Conservation (phyloP, 1,140 invertebrate species). For the Leptonema lineaticorne region DNA sequence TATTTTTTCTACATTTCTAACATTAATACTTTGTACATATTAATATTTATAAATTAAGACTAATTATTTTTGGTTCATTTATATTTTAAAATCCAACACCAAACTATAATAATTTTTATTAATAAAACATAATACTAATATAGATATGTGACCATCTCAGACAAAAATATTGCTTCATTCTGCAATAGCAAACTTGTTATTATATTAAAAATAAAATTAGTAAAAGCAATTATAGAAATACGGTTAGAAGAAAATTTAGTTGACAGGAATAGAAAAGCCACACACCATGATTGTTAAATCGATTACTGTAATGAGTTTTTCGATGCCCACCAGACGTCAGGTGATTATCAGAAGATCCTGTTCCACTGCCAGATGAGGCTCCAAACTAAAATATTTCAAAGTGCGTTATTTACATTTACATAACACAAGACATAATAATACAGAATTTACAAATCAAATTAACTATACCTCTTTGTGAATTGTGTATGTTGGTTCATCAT, state of each 20-base stretch:
- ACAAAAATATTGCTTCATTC: too few species aligned
- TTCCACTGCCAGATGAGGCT: constrained; percentile 27
- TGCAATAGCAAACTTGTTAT: too few species aligned
- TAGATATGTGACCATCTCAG: too few species aligned
- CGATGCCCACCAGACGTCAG: constrained; percentile 61
- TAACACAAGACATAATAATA: background rate
- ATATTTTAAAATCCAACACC: background rate
- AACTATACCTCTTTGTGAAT: constrained; percentile 72
- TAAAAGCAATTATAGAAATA: too few species aligned
- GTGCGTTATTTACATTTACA: too few species aligned
- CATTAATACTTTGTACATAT: too few species aligned
- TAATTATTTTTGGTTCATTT: background rate
- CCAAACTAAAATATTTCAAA: constrained; percentile 31
- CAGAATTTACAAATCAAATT: background rate
- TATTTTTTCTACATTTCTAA: too few species aligned
- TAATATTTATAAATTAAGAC: too few species aligned
- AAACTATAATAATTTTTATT: background rate
- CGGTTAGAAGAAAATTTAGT: too few species aligned
- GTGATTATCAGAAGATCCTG: constrained; percentile 42
- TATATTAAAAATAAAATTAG: too few species aligned
- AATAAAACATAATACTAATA: too few species aligned
- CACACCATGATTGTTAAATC: constrained; percentile 63
- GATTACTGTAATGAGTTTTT: constrained; percentile 67
- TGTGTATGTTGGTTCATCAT: constrained; percentile 69
- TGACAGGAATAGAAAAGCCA: constrained; percentile 45